Conservation (phyloP, 2,113 vertebrate genomes). For the Myocastor coypus region DNA sequence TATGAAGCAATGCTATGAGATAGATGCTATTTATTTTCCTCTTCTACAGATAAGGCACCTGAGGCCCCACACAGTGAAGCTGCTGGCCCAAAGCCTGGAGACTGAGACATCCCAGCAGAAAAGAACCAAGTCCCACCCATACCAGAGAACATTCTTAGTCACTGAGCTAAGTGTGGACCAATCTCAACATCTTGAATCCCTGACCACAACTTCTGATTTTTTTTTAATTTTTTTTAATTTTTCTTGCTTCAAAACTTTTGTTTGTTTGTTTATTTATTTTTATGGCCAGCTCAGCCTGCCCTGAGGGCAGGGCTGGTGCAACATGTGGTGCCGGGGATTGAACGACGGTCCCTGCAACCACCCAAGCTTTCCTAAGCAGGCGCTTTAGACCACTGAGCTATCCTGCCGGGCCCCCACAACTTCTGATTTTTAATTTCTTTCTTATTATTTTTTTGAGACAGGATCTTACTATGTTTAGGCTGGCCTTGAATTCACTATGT, state of each 20-base stretch:
- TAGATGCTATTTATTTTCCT: background rate
- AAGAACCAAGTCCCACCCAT: background rate
- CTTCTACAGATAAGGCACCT: slow-evolving; percentile 47
- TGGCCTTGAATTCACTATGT: background rate
- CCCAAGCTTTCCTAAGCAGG: no score
- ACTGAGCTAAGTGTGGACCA: background rate
- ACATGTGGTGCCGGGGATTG: no score
- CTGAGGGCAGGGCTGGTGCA: no score
- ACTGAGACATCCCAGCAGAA: background rate
- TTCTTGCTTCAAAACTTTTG: no score
- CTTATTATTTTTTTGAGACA: background rate
- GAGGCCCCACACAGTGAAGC: slow-evolving; percentile 25
- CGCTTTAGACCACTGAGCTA: no score
- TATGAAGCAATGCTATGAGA: background rate
- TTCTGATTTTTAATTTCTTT: background rate
- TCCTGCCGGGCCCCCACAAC: no score
- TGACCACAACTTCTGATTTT: background rate
- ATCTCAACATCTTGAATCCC: background rate
- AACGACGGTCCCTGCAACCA: no score
- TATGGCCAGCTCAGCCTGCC: no score
- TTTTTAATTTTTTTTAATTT: background rate
- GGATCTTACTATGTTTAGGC: background rate
- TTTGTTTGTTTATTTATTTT: no score
- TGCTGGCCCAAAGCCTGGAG: background rate
- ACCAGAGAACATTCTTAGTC: background rate